phyloP scores from a whole-genome alignment of 92 coral and sea anemone genomes.

The Paramuricea clavata region DNA sequence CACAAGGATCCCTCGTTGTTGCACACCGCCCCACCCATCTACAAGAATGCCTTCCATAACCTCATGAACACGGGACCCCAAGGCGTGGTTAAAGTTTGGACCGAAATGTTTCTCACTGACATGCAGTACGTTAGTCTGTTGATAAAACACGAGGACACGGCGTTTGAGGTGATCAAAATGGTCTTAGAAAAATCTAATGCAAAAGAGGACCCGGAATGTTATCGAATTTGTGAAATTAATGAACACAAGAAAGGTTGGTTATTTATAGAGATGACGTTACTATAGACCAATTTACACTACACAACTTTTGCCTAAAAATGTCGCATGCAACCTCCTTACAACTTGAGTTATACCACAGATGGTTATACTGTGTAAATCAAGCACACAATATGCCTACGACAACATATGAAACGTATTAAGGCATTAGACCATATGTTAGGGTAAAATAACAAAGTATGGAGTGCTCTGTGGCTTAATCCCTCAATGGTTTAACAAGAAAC shows the following conservation, averaged over 20 bases:
- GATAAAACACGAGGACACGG: constrained; percentile 89
- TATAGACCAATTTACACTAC: no score
- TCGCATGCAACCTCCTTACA: no score
- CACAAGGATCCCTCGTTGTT: constrained; percentile 4
- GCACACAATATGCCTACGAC: no score
- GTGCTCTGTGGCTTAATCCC: no score
- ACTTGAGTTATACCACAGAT: no score
- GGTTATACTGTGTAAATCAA: no score
- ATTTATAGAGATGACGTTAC: background rate
- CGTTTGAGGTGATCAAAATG: constrained; percentile 87
- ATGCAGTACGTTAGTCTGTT: constrained; percentile 92
- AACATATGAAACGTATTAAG: no score
- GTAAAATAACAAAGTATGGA: no score
- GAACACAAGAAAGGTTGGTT: constrained; percentile 76
- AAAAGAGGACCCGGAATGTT: constrained; percentile 86
- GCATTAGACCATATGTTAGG: no score
- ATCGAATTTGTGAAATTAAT: constrained; percentile 82
- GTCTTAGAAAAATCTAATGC: constrained; percentile 88
- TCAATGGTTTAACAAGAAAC: no score
- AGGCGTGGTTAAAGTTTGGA: constrained; percentile 94
- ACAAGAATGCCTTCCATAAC: constrained; percentile 92
- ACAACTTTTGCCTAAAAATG: no score
- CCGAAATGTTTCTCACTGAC: constrained; percentile 84
- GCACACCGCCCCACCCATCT: constrained; percentile 44
- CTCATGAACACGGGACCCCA: constrained; percentile 94